Conservation (phyloP, 2,113 vertebrate species). For the Butorides virescens region DNA sequence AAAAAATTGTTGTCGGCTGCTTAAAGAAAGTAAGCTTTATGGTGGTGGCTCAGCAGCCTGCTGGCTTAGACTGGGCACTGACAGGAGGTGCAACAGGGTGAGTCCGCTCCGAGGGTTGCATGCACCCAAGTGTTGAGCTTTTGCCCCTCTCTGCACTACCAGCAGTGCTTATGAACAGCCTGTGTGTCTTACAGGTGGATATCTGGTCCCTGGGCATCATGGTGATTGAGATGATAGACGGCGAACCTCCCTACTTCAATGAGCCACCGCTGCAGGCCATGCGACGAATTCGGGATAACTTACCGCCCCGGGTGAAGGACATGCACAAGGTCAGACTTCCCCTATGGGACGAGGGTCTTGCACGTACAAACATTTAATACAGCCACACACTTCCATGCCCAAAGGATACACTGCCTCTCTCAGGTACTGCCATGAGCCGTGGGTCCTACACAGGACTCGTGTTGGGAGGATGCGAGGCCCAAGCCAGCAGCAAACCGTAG, state of each 20-base stretch:
- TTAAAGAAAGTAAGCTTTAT: neutral
- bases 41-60: neutral
- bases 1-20: neutral
- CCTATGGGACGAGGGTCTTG: fast-evolving
- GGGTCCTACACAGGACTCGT: fast-evolving
- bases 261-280: slow-evolving; percentile 98
- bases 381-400: fast-evolving
- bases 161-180: fast-evolving
- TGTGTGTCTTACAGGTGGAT: slow-evolving; percentile 80
- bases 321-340: slow-evolving; percentile 85
- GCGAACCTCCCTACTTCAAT: slow-evolving; percentile 97
- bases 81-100: neutral
- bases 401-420: fast-evolving
- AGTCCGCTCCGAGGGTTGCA: neutral
- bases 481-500: fast-evolving
- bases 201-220: slow-evolving; percentile 99
- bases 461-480: too few species aligned
- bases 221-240: slow-evolving; percentile 99
- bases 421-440: neutral
- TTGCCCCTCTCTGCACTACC: neutral
- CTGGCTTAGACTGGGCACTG: neutral
- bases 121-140: fast-evolving
- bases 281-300: slow-evolving; percentile 97
- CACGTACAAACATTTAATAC: fast-evolving
- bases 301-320: slow-evolving; percentile 93